Evolutionary conservation across 1,140 invertebrate species (phyloP), one percentile per base, ranked within the genome.

Genomic region (Ips typographus): DNA sequence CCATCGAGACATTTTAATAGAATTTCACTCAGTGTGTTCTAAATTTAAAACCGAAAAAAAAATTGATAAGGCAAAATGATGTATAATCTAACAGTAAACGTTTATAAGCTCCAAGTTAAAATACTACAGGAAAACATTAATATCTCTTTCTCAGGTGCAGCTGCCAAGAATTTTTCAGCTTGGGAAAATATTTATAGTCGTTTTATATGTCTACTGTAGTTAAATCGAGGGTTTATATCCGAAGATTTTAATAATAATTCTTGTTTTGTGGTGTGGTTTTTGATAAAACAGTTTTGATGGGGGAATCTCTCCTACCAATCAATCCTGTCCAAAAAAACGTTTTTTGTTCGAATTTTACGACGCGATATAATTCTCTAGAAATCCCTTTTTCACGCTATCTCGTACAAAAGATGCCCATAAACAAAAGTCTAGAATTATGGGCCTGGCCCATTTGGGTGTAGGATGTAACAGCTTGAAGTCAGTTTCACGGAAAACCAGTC

Each of bases 381-480:
- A 68, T 68, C 65, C 64, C 56, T 58, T 66, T 63, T 68, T 68
- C 65, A 68, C 65, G 65, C 65, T 68, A 68, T 68, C 65, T 68
- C 65, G 1, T 8, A 59, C 60, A 68, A 56, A 68, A 68, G 60
- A 60, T 44, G 40, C 38, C 57, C 58, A 68, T 68, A 68, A 68
- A 68, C 65, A 68, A 68, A 43, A 47, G 22, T 60, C 56, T 68
- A 43, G 57, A 68, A 59, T 68, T 68, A 68, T 68, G 65, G 49
- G 55, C 65, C 36, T 56, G 42, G 47, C 44, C 8, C 49, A 53
- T 7, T 59, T 49, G 40, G 57, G 56, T 68, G 57, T 68, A 68
- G 57, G 57, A 60, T 60, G 56, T 68, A 60, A 68, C 57, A 68
- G 57, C 56, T 68, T 60, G 65, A 68, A 68, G 53, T 68, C 44